Base-by-base conservation (phyloP, 2,113 vertebrate genomes). In the Setophaga kirtlandii region DNA sequence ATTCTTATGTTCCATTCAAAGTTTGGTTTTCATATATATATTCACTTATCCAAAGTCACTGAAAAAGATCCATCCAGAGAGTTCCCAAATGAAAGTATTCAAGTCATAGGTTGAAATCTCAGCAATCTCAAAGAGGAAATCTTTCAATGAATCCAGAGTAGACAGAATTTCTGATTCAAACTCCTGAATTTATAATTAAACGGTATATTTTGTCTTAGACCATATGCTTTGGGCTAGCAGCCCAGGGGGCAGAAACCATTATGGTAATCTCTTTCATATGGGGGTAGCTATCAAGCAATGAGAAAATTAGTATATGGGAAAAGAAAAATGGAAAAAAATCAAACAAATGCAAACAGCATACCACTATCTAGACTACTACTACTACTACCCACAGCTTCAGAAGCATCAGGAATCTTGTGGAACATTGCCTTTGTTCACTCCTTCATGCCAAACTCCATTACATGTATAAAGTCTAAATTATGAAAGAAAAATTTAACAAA, bases 141-240 rank as follows among this genome's bases (percentile, higher is more conserved):
- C 8, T 68, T 83, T 80, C 49, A 33, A 18, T 50, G 35, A 37
- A 69, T 76, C 49, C 83, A 85, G 5, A 93, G 18, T 20, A 93
- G 85, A 44, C 49, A 89, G 22, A 4, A 30, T 58, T 96, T 87
- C 68, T 65, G 55, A 87, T 80, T 94, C 64, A 91, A 71, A 90
- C 33, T 52, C 20, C 11, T 35, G 56, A 88, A 53, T 63, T 58
- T 58, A 82, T 33, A 87, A 83, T 27, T 15, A 53, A 94, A 44
- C 6, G 11, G 6, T 16, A 20, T 5, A 4, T 71, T 75, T 39
- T 22, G 1, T 49, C 42, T 63, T 27, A 35, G 5, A 35, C 50
- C 2, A 3, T 42, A 31, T 42, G 11, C 6, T 64, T 42, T 41
- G 46, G 25, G 37, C 46, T 33, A 24, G 39, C 46, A 80, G 41